phyloP scores from a whole-genome alignment of 2,113 vertebrate genomes.

The Chionodraco myersi region DNA sequence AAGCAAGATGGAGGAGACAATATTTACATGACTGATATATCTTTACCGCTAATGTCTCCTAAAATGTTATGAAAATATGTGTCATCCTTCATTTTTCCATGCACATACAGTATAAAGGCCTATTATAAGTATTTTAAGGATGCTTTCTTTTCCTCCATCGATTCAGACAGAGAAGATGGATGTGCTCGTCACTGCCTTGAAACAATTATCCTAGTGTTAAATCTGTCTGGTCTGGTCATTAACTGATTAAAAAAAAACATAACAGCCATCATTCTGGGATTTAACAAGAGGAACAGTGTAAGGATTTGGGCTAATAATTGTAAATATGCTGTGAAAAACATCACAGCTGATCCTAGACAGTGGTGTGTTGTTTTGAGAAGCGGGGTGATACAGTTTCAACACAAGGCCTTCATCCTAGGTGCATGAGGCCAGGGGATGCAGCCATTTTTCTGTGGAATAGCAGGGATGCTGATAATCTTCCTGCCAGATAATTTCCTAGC shows the following conservation, averaged over 20 bases:
- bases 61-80: rapidly evolving
- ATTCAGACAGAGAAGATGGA: neutral
- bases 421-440: slow-evolving; percentile 49
- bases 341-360: too few relatives aligned
- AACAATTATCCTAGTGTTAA: neutral
- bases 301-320: neutral
- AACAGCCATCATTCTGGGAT: neutral
- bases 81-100: rapidly evolving
- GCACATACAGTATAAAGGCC: rapidly evolving
- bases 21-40: slow-evolving; percentile 58
- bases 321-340: neutral
- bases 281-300: neutral
- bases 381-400: slow-evolving; percentile 12
- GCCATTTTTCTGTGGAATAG: slow-evolving; percentile 70
- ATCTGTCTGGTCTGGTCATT: neutral
- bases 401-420: slow-evolving; percentile 38
- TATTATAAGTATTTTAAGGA: neutral
- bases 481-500: slow-evolving; percentile 42
- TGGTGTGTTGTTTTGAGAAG: slow-evolving; percentile 6
- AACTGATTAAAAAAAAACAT: neutral
- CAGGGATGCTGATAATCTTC: slow-evolving; percentile 43
- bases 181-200: neutral
- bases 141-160: neutral
- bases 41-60: neutral
- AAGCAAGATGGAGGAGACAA: slow-evolving; percentile 71